Base-by-base conservation (phyloP, 2,113 vertebrate genomes). In the Phalacrocorax aristotelis region DNA sequence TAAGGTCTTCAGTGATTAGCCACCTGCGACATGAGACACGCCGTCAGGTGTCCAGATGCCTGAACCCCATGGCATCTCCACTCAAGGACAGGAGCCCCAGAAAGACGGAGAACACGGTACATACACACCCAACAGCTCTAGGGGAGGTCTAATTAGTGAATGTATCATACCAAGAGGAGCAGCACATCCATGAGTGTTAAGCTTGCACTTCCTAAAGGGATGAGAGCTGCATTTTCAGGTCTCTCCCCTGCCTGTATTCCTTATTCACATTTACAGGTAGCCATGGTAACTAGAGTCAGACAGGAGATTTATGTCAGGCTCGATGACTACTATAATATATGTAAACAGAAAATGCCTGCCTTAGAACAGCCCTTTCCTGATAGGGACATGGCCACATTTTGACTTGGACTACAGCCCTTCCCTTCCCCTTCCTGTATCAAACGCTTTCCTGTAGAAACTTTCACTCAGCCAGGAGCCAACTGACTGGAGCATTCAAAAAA, bases 21-120 rank as follows among this genome's bases (percentile, higher is more conserved):
- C 85, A 77, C 40, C 0, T 0, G 64, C 0, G 0, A 58, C n/a
- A 46, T 0, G 8, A 22, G 64, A 14, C 12, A 36, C 55, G 26
- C 84, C 0, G 0, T 9, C 78, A 85, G 74, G 52, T 32, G 21
- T 61, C n/a, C 38, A n/a, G n/a, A n/a, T n/a, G n/a, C n/a, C 68
- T 1, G 2, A 51, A 30, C 19, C 38, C 60, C 57, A 32, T 3
- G 57, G 83, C 55, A 88, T 40, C 85, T 54, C 1, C 2, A 22
- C 38, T 44, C 52, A 38, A 60, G 69, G 57, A 52, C 40, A 48
- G 40, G 18, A 82, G 77, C 34, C 44, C 58, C 72, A 79, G 52
- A 0, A 2, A 40, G 66, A 72, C n/a, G 13, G 14, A 89, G 57
- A 49, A 52, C 26, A 57, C 12, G 48, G 29, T 9, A 44, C 6